Conservation (phyloP, 1,140 invertebrate genomes). For the Bombus sibiricus region DNA sequence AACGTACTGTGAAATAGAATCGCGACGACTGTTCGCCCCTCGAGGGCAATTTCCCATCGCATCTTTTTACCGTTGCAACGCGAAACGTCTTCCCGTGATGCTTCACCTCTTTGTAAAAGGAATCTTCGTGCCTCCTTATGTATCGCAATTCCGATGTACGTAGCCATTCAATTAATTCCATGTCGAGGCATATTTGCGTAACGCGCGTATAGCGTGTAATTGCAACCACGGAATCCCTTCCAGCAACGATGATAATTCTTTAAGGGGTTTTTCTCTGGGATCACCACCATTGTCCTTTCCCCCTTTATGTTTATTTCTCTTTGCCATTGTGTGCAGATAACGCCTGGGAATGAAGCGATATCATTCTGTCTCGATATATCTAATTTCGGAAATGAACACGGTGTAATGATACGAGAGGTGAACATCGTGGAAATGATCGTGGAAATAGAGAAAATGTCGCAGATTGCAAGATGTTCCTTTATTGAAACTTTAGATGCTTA, state of each 20-base stretch:
- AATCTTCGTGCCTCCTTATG: slow-evolving; percentile 12
- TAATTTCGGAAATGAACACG: background rate
- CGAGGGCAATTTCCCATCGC: slow-evolving; percentile 26
- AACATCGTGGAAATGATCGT: background rate
- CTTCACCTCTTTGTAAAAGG: background rate
- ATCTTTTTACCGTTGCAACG: background rate
- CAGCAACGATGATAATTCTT: slow-evolving; percentile 21
- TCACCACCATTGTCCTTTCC: slow-evolving; percentile 1
- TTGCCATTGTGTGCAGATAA: slow-evolving; percentile 33
- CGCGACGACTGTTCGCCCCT: background rate
- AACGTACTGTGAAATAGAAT: slow-evolving; percentile 1
- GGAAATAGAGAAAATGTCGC: background rate
- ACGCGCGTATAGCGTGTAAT: slow-evolving; percentile 38
- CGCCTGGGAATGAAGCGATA: slow-evolving; percentile 18
- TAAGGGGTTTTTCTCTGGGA: slow-evolving; percentile 23
- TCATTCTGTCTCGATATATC: background rate
- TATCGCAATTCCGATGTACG: slow-evolving; percentile 10
- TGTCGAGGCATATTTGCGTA: slow-evolving; percentile 13
- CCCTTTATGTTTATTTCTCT: background rate
- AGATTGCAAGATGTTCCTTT: background rate
- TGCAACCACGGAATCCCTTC: background rate
- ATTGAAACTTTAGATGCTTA: background rate
- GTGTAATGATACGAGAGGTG: background rate
- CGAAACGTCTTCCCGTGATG: slow-evolving; percentile 3
- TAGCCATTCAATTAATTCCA: slow-evolving; percentile 37